Conservation (phyloP, 2,797 vertebrate genomes). For the Acropternis orthonyx region DNA sequence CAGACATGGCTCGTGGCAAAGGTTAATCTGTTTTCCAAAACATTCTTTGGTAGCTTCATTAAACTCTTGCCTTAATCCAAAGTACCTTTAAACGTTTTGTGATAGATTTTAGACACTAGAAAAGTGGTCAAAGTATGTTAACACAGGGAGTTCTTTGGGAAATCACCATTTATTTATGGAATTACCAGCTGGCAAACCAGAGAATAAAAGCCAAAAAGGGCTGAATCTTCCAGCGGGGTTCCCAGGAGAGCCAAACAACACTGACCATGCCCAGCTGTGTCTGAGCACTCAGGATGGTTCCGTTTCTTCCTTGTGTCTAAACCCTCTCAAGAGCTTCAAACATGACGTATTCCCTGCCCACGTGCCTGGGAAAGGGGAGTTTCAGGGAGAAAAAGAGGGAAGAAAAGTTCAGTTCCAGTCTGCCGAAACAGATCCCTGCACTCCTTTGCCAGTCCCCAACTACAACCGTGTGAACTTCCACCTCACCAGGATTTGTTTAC, state of each 20-base stretch:
- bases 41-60: not conserved
- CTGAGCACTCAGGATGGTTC: not conserved
- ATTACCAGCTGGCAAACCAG: not conserved
- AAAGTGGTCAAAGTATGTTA: not conserved
- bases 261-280: not conserved
- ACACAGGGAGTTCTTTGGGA: not conserved
- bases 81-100: not conserved
- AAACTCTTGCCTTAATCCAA: not conserved
- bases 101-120: not conserved
- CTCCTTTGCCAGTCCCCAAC: not conserved
- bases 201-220: not conserved
- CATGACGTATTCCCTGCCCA: not conserved
- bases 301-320: not conserved
- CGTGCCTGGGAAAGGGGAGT: not conserved
- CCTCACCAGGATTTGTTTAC: not conserved
- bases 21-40: conserved; percentile 39
- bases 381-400: not conserved
- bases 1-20: not conserved
- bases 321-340: not conserved
- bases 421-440: not conserved
- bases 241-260: not conserved
- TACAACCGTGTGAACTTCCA: not conserved
- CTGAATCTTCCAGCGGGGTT: not conserved
- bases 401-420: not conserved
- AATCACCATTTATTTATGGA: not conserved